Evolutionary conservation across 2,113 vertebrate genomes (phyloP).

Genomic region (Suncus etruscus): DNA sequence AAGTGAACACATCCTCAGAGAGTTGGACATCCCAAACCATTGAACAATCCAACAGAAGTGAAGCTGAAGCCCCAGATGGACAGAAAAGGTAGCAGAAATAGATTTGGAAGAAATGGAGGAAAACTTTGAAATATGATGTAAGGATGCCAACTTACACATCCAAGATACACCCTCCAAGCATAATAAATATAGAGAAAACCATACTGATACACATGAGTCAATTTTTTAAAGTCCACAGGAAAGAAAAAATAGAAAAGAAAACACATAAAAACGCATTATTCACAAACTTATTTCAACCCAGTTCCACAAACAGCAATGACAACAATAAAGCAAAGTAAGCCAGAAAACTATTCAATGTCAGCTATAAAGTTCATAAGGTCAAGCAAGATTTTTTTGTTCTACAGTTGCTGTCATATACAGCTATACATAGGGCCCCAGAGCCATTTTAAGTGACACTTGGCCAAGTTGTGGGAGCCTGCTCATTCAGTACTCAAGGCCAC

Average conservation of each 20-base stretch:
- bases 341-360: not conserved
- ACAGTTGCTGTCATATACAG: too few species aligned
- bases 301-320: not conserved
- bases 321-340: not conserved
- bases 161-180: not conserved
- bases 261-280: not conserved
- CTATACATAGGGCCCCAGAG: too few species aligned
- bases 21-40: not conserved
- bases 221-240: slow-evolving; percentile 25
- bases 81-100: not conserved
- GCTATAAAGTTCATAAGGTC: not conserved
- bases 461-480: too few species aligned
- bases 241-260: slow-evolving; percentile 36
- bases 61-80: not conserved
- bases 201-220: not conserved
- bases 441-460: too few species aligned
- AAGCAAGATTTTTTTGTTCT: too few species aligned
- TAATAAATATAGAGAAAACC: slow-evolving; percentile 10
- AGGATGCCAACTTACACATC: not conserved
- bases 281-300: not conserved
- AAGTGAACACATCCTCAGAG: slow-evolving; percentile 7
- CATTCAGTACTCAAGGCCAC: too few species aligned
- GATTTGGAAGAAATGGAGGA: slow-evolving; percentile 1
- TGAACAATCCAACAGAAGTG: not conserved
- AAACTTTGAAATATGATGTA: slow-evolving; percentile 1